phyloP scores from a whole-genome alignment of 1,140 invertebrate species.

The Aplysia californica region DNA sequence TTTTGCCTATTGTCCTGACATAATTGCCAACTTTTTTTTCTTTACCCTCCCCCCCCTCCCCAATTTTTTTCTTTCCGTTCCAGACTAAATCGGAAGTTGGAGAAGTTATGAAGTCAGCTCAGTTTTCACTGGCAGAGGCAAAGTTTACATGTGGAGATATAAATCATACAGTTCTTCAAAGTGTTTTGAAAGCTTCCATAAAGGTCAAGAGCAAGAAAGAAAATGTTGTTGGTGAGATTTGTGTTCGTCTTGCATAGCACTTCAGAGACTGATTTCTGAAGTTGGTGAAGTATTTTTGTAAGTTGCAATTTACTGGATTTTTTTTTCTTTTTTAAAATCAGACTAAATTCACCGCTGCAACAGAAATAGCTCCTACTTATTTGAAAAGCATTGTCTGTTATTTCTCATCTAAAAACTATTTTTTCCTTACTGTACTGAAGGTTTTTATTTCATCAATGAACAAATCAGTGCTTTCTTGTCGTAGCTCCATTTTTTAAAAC shows the following conservation, averaged over 20 bases:
- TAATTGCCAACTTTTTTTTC: no score
- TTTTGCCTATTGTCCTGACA: no score
- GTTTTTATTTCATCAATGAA: background rate
- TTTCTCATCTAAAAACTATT: background rate
- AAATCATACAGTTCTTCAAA: constrained; percentile 98
- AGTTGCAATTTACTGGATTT: background rate
- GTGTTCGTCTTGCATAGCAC: background rate
- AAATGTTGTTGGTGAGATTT: constrained; percentile 90
- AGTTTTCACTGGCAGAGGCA: constrained; percentile 98
- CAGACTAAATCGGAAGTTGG: constrained; percentile 99
- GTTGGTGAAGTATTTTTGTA: no score
- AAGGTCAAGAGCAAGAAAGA: constrained; percentile 99
- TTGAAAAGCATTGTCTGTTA: background rate
- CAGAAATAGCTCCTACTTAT: no score
- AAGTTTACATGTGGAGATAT: constrained; percentile 98
- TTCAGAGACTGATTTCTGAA: no score
- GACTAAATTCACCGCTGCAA: no score
- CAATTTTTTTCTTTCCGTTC: constrained; percentile 58
- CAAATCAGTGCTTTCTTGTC: background rate
- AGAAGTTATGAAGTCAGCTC: constrained; percentile 99
- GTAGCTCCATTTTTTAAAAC: no score
- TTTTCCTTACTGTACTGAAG: background rate
- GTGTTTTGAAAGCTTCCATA: constrained; percentile 98
- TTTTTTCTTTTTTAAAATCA: no score
- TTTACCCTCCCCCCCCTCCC: no score